Evolutionary conservation across 2,888 invertebrate species (phyloP).

Genomic region (Acrobasis repandana): DNA sequence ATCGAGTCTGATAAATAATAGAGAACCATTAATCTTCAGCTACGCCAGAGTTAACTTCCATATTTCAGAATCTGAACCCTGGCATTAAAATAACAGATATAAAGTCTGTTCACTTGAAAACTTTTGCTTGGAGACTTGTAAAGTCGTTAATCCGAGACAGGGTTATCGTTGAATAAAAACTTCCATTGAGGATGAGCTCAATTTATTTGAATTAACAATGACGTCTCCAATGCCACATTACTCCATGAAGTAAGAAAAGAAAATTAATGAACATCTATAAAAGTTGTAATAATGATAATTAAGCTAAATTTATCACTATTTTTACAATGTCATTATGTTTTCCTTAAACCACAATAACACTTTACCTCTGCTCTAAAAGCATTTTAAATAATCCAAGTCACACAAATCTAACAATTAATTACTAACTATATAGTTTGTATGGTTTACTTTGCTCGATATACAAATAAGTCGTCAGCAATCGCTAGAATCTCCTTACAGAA

Average conservation of each 20-base stretch:
- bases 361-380: slow-evolving; percentile 80
- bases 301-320: slow-evolving; percentile 82
- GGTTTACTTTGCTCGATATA: slow-evolving; percentile 80
- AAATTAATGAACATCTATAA: slow-evolving; percentile 83
- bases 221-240: slow-evolving; percentile 82
- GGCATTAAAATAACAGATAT: slow-evolving; percentile 15
- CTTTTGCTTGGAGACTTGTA: slow-evolving; percentile 40
- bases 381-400: slow-evolving; percentile 81
- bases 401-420: slow-evolving; percentile 83
- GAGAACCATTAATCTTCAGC: slow-evolving; percentile 15
- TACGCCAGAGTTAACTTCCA: slow-evolving; percentile 10
- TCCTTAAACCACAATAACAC: slow-evolving; percentile 82
- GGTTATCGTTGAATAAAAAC: slow-evolving; percentile 71
- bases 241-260: slow-evolving; percentile 81
- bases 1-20: slow-evolving; percentile 10
- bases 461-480: slow-evolving; percentile 73
- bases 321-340: slow-evolving; percentile 83
- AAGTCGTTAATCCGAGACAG: slow-evolving; percentile 34
- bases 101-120: slow-evolving; percentile 11
- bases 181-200: slow-evolving; percentile 79
- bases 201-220: slow-evolving; percentile 83
- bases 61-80: slow-evolving; percentile 17
- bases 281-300: slow-evolving; percentile 83
- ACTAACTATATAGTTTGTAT: slow-evolving; percentile 81
- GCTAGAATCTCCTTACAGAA: slow-evolving; percentile 57